Conservation (phyloP, 2,888 invertebrate species). For the Helleia helle region DNA sequence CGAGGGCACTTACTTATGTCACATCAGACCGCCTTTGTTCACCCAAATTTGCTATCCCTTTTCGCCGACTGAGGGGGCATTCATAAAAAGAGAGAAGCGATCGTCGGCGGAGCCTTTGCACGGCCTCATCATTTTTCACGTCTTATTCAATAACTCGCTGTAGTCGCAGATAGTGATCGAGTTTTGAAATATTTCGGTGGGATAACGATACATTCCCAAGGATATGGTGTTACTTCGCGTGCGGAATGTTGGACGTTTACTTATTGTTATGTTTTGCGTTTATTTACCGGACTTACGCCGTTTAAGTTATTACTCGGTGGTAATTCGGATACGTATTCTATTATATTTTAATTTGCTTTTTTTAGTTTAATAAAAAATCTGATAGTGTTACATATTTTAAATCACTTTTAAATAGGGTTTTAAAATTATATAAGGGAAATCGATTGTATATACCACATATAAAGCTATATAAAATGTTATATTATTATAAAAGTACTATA, state of each 20-base stretch:
- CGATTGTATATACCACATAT: too few relatives aligned
- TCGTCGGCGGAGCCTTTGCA: conserved; percentile 60
- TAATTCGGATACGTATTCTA: too few relatives aligned
- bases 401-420: too few relatives aligned
- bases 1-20: conserved; percentile 44
- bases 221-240: conserved; percentile 73
- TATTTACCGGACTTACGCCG: too few relatives aligned
- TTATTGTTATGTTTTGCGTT: conserved; percentile 25
- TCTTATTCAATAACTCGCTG: conserved; percentile 72
- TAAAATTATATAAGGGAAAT: too few relatives aligned
- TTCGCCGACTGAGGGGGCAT: conserved; percentile 24
- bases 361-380: too few relatives aligned
- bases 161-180: conserved; percentile 69
- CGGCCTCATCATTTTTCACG: conserved; percentile 70
- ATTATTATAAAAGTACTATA: too few relatives aligned
- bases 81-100: conserved; percentile 38
- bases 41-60: conserved; percentile 49
- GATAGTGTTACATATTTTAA: too few relatives aligned
- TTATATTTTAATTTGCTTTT: too few relatives aligned
- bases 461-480: too few relatives aligned
- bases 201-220: conserved; percentile 64
- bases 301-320: too few relatives aligned
- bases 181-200: conserved; percentile 69
- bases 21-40: conserved; percentile 59
- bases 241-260: conserved; percentile 48